Conservation (phyloP, 2,888 invertebrate species). For the Mythimna vitellina region DNA sequence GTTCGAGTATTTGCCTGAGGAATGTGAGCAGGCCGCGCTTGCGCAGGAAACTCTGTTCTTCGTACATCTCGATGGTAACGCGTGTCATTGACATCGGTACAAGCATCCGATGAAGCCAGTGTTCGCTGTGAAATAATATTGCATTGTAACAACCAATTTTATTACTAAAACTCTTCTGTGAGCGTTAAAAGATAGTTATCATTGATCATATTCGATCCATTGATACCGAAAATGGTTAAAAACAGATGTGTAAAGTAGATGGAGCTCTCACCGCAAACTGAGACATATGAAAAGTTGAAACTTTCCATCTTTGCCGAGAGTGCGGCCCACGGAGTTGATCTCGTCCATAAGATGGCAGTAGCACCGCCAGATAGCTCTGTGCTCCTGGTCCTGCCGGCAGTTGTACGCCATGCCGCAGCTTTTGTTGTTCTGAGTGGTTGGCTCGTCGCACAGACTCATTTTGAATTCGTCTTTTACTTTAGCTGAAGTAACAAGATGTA, state of each 20-base stretch:
- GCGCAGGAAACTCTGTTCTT: conserved; percentile 98
- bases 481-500: conserved; percentile 86
- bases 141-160: not conserved
- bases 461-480: conserved; percentile 96
- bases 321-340: conserved; percentile 94
- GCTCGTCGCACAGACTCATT: conserved; percentile 92
- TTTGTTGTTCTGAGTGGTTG: conserved; percentile 76
- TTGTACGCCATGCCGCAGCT: conserved; percentile 84
- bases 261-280: conserved; percentile 94
- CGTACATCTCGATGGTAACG: conserved; percentile 98
- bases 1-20: conserved; percentile 97
- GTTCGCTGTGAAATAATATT: conserved; percentile 92
- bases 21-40: conserved; percentile 96
- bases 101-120: conserved; percentile 97
- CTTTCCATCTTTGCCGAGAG: conserved; percentile 99
- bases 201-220: not conserved
- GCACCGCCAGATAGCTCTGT: conserved; percentile 95
- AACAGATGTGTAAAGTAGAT: too few species aligned
- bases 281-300: conserved; percentile 99
- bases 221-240: not conserved
- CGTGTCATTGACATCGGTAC: conserved; percentile 97
- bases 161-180: not conserved
- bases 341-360: conserved; percentile 97
- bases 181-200: not conserved
- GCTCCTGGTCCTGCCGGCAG: conserved; percentile 88